phyloP scores from a whole-genome alignment of 1,140 invertebrate genomes.

The Eciton burchellii region DNA sequence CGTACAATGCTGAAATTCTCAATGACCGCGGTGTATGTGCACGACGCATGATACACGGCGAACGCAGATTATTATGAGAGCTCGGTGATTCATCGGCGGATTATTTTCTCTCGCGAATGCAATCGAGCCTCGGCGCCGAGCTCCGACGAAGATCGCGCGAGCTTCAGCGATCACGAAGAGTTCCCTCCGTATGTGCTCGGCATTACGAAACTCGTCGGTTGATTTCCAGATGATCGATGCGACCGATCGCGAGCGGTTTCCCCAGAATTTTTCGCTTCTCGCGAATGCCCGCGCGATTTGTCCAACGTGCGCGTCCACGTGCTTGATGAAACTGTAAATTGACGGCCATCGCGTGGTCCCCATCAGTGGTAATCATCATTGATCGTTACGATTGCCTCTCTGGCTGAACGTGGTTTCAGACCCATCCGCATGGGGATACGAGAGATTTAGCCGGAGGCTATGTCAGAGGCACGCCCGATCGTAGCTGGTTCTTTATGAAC shows the following conservation, averaged over 20 bases:
- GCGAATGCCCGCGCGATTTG: background rate
- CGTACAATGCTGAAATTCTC: conserved; percentile 22
- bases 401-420: background rate
- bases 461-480: background rate
- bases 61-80: background rate
- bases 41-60: background rate
- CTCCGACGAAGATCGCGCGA: conserved; percentile 3
- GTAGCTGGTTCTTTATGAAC: conserved; percentile 26
- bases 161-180: background rate
- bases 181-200: conserved; percentile 7
- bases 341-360: background rate
- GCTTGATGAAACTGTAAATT: conserved; percentile 13
- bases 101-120: conserved; percentile 58
- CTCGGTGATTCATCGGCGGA: conserved; percentile 64
- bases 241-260: background rate
- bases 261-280: background rate
- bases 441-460: conserved; percentile 2
- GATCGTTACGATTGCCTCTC: background rate
- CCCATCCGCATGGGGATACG: background rate
- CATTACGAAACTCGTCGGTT: background rate
- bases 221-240: conserved; percentile 38
- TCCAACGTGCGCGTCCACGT: conserved; percentile 22
- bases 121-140: conserved; percentile 14
- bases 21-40: background rate
- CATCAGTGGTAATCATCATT: background rate